phyloP scores from a whole-genome alignment of 2,888 invertebrate species.

The Pterostichus niger region DNA sequence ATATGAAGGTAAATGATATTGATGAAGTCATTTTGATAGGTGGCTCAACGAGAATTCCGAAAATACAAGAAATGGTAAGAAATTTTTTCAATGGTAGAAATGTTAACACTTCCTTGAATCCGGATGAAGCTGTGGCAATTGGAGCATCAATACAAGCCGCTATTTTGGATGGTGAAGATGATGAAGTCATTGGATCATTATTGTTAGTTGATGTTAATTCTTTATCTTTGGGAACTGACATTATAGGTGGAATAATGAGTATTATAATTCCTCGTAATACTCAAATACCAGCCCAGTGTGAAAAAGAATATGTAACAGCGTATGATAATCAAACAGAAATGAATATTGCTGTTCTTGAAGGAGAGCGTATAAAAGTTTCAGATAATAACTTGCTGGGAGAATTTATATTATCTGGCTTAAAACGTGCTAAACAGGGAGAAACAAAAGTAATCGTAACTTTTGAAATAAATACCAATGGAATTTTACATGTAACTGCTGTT shows the following conservation, averaged over 20 bases:
- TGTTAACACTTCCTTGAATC: slow-evolving; percentile 94
- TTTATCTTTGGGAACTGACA: slow-evolving; percentile 91
- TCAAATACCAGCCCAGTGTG: slow-evolving; percentile 94
- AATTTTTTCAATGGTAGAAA: slow-evolving; percentile 95
- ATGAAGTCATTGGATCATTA: slow-evolving; percentile 90
- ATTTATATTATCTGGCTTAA: slow-evolving; percentile 95
- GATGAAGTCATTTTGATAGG: slow-evolving; percentile 93
- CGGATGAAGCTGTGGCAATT: slow-evolving; percentile 96
- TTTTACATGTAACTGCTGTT: slow-evolving; percentile 91
- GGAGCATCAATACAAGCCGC: slow-evolving; percentile 96
- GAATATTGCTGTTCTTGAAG: slow-evolving; percentile 91
- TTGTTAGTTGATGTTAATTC: slow-evolving; percentile 92
- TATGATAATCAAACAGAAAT: slow-evolving; percentile 96
- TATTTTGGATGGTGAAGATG: slow-evolving; percentile 90
- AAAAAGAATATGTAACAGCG: slow-evolving; percentile 94
- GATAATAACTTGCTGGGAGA: slow-evolving; percentile 95
- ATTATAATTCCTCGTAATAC: slow-evolving; percentile 95
- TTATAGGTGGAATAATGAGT: slow-evolving; percentile 94
- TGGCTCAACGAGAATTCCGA: slow-evolving; percentile 96
- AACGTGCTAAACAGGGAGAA: slow-evolving; percentile 92
- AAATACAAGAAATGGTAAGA: slow-evolving; percentile 94
- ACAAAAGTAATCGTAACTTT: slow-evolving; percentile 90
- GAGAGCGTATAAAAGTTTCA: slow-evolving; percentile 93
- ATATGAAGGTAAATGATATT: slow-evolving; percentile 92
- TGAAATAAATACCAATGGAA: slow-evolving; percentile 93